Evolutionary conservation across 2,797 vertebrate genomes (phyloP).

Genomic region (Danio kyathit): DNA sequence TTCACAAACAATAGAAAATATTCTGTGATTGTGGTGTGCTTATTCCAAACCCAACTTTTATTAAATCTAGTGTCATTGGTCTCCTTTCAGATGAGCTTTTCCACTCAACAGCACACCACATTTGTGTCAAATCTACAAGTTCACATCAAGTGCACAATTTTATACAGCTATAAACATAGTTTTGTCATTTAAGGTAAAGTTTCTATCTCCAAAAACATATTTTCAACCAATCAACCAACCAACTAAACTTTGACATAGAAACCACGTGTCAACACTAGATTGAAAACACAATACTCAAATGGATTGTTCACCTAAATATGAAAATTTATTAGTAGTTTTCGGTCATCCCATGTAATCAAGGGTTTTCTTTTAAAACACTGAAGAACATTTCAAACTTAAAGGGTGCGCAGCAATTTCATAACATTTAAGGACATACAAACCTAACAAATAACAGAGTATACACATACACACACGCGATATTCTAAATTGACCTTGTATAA

Average conservation of each 20-base stretch:
- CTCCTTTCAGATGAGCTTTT: background rate
- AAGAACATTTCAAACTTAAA: too few species aligned
- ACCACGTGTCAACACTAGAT: background rate
- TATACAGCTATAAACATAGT: background rate
- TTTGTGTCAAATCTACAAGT: background rate
- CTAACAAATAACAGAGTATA: too few species aligned
- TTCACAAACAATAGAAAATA: too few species aligned
- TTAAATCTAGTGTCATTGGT: too few species aligned
- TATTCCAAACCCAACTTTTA: background rate
- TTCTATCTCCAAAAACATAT: slow-evolving; percentile 17
- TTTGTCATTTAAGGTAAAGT: background rate
- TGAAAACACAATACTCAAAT: background rate
- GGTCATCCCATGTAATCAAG: too few species aligned
- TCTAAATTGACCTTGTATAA: too few species aligned
- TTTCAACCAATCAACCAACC: background rate
- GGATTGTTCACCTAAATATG: too few species aligned
- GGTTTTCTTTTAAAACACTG: too few species aligned
- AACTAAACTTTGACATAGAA: slow-evolving; percentile 6
- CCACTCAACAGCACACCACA: background rate
- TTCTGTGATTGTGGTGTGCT: background rate
- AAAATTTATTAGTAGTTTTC: too few species aligned
- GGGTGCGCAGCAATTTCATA: too few species aligned
- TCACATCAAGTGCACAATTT: background rate
- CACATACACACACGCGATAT: too few species aligned
- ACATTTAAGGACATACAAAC: too few species aligned